Evolutionary conservation across 2,888 invertebrate genomes (phyloP).

Genomic region (Meandrusa payeni): DNA sequence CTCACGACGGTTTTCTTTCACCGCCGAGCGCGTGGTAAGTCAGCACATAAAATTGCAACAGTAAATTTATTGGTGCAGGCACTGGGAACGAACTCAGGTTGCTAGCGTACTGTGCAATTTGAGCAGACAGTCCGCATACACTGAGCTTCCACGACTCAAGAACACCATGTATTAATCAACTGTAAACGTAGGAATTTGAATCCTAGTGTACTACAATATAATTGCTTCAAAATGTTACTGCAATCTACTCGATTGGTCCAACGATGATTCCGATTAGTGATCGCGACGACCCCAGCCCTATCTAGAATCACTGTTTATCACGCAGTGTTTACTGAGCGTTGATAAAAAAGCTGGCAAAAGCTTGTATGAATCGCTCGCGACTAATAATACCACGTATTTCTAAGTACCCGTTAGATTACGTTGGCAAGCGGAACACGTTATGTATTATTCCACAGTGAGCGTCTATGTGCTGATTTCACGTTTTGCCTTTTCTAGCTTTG

Average conservation of each 20-base stretch:
- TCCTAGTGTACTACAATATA: too few species aligned
- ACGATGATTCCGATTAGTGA: not conserved
- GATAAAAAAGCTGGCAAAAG: constrained; percentile 63
- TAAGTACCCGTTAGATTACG: constrained; percentile 13
- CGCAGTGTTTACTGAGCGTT: constrained; percentile 58
- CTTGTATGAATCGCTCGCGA: constrained; percentile 40
- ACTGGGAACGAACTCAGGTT: too few species aligned
- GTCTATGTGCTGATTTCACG: not conserved
- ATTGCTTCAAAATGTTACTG: too few species aligned
- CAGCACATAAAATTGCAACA: too few species aligned
- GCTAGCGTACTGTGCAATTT: too few species aligned
- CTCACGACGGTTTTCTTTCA: too few species aligned
- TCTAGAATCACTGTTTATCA: constrained; percentile 47
- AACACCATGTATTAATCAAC: too few species aligned
- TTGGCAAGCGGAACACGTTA: not conserved
- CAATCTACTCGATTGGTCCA: not conserved
- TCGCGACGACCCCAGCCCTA: constrained; percentile 25
- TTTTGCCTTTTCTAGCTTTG: not conserved
- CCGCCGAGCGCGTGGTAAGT: too few species aligned
- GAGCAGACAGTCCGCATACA: too few species aligned
- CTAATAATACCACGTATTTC: constrained; percentile 12
- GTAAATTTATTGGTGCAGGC: too few species aligned
- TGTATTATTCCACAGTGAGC: not conserved
- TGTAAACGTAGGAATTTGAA: too few species aligned
- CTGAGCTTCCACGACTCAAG: too few species aligned